Evolutionary conservation across 1,140 invertebrate species (phyloP).

Genomic region (Aphidius ervi): DNA sequence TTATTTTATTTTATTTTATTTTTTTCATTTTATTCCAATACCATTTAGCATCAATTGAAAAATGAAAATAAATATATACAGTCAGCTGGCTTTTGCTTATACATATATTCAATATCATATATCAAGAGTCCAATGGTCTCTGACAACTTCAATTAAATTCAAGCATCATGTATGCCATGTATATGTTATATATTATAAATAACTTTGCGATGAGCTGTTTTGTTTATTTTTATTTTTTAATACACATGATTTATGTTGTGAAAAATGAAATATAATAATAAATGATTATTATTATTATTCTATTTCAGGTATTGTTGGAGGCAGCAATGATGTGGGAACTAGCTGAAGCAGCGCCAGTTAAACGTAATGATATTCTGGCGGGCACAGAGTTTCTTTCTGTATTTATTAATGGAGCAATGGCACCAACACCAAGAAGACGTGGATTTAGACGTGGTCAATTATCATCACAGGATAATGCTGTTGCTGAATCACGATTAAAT

Average conservation of each 20-base stretch:
- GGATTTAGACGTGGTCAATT: constrained; percentile 34
- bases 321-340: constrained; percentile 41
- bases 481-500: constrained; percentile 42
- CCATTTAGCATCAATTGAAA: no score
- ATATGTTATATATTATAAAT: background rate
- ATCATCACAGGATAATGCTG: constrained; percentile 35
- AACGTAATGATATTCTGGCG: constrained; percentile 53
- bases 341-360: constrained; percentile 28
- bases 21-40: background rate
- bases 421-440: constrained; percentile 40
- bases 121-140: constrained; percentile 1
- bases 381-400: constrained; percentile 59
- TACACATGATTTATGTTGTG: constrained; percentile 17
- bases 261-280: constrained; percentile 2
- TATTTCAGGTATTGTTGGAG: constrained; percentile 45
- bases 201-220: constrained; percentile 12
- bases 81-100: no score
- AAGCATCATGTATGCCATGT: background rate
- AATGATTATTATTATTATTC: no score
- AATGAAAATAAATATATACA: no score
- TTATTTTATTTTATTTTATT: constrained; percentile 11
- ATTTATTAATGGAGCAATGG: constrained; percentile 53
- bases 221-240: constrained; percentile 13
- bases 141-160: constrained; percentile 13
- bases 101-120: background rate